Conservation (phyloP, 2,888 invertebrate species). For the Phaedon cochleariae region DNA sequence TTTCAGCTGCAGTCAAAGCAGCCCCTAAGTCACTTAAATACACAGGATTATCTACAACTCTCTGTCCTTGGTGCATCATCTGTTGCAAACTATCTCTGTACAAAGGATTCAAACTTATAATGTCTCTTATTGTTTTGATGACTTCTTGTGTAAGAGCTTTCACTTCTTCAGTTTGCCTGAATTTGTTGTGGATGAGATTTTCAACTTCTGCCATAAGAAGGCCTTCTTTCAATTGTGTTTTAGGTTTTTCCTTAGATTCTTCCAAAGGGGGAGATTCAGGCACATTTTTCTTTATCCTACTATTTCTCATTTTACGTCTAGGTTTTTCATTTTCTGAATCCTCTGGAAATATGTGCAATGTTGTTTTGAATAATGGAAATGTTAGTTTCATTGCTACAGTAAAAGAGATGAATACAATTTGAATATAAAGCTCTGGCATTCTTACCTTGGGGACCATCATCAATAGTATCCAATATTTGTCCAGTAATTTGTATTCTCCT, state of each 20-base stretch:
- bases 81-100: slow-evolving; percentile 98
- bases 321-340: slow-evolving; percentile 71
- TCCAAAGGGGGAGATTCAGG: slow-evolving; percentile 31
- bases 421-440: neutral
- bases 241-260: slow-evolving; percentile 40
- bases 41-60: slow-evolving; percentile 97
- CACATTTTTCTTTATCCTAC: slow-evolving; percentile 53
- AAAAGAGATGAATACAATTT: slow-evolving; percentile 16
- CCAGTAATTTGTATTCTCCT: slow-evolving; percentile 83
- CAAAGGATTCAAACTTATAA: slow-evolving; percentile 95
- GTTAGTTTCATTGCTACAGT: slow-evolving; percentile 76
- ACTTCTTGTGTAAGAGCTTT: slow-evolving; percentile 94
- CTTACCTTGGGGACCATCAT: slow-evolving; percentile 65
- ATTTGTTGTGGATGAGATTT: slow-evolving; percentile 89
- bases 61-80: slow-evolving; percentile 95
- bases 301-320: slow-evolving; percentile 62
- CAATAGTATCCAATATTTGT: slow-evolving; percentile 79
- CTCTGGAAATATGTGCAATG: slow-evolving; percentile 84
- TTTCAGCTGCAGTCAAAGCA: slow-evolving; percentile 91
- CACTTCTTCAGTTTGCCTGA: slow-evolving; percentile 91
- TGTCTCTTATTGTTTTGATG: slow-evolving; percentile 96
- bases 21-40: slow-evolving; percentile 97
- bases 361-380: slow-evolving; percentile 84
- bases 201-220: slow-evolving; percentile 94
- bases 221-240: slow-evolving; percentile 58